Base-by-base conservation (phyloP, 2,888 invertebrate species). In the Scaptomyza flava region DNA sequence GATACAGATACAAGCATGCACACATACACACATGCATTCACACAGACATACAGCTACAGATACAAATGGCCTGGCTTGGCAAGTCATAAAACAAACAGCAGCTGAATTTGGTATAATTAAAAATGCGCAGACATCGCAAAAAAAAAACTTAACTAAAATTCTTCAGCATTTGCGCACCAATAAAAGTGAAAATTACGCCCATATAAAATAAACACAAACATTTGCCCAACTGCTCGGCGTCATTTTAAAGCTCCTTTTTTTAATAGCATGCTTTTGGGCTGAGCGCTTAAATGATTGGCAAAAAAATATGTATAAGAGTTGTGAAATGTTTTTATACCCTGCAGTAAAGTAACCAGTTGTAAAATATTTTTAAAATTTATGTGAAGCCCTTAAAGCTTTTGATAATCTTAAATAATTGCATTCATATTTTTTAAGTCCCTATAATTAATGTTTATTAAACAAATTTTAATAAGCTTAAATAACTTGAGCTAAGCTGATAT, bases 81-180 rank as follows among this genome's bases (percentile, higher is more conserved):
- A 61, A 63, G 48, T 61, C 72, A 54, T 72, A 60, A 67, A 67
- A 63, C 47, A 43, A 72, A 62, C 38, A 14, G 47, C 59, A 48
- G 27, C 23, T 14, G 23, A 67, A 53, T 58, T 52, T 27, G 38
- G 70, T 69, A 79, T 76, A 67, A 79, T 87, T 85, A 63, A 68
- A 87, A 87, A 79, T 81, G 79, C 65, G 62, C 87, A 82, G 82
- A 81, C 87, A 62, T 31, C 4, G 50, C 47, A 17, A 17, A 63
- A 83, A 77, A 63, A 68, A 60, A 72, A 66, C 42, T 50, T 53
- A 72, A 68, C 45, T 50, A 50, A 60, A 64, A 73, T 69, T 63
- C 47, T 61, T 58, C 45, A 60, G 63, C 59, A 63, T 67, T 63
- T 64, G 59, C 59, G 45, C 66, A 27, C 62, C 66, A 85, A 76